Percentiles rank a stretch among this genome's conserved stretches.
phyloP scores from a whole-genome alignment of 2,888 invertebrate genomes.

The Encarsia formosa region DNA sequence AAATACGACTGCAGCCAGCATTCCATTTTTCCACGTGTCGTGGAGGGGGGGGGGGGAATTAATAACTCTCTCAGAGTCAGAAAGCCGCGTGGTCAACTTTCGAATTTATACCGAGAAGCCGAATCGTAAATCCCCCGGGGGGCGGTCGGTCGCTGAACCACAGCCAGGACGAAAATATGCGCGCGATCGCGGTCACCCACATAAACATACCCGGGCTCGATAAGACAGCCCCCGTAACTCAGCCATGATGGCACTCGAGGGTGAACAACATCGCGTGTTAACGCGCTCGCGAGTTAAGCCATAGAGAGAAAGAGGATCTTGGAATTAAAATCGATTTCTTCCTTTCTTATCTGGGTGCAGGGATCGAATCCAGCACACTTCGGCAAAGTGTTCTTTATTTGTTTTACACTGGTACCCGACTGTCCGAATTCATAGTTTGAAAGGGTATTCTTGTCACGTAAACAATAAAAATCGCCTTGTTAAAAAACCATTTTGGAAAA shows the following conservation, averaged over 20 bases:
- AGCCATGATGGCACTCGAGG: conserved; percentile 41
- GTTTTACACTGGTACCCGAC: too few species aligned
- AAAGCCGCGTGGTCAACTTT: conserved; percentile 39
- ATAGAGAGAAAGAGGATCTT: background rate
- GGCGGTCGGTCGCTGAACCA: conserved; percentile 21
- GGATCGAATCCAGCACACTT: background rate
- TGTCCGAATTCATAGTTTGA: too few species aligned
- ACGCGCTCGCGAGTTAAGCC: background rate
- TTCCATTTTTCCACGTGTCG: background rate
- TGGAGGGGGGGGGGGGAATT: background rate
- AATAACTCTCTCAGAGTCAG: conserved; percentile 4
- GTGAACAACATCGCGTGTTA: conserved; percentile 22
- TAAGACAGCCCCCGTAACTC: conserved; percentile 47
- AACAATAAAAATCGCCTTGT: too few species aligned
- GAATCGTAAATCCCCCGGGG: conserved; percentile 31
- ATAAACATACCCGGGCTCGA: conserved; percentile 39
- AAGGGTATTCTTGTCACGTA: too few species aligned
- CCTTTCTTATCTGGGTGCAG: background rate
- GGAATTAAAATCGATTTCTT: conserved; percentile 15
- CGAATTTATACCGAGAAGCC: conserved; percentile 32
- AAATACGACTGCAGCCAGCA: background rate
- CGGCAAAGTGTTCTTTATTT: background rate
- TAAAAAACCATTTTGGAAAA: too few species aligned
- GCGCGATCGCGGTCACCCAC: conserved; percentile 39
- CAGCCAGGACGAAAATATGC: conserved; percentile 4